Evolutionary conservation across 1,140 invertebrate species (phyloP).

Genomic region (Phymorhynchus buccinoides): DNA sequence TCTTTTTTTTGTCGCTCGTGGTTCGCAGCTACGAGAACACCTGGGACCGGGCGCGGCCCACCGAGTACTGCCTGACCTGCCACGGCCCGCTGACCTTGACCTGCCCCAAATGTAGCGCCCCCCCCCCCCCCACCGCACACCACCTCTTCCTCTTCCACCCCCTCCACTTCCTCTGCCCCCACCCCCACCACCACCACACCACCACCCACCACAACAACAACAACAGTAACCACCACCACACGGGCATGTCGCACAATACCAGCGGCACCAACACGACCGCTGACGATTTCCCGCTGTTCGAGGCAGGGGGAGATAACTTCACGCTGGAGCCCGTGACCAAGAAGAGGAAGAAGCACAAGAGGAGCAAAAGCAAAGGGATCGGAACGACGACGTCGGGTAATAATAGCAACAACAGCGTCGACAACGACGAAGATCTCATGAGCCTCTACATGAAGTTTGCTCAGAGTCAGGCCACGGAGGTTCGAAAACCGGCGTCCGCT

Average conservation of each 20-base stretch:
- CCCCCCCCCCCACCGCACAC: background rate
- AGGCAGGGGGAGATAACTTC: background rate
- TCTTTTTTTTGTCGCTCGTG: too few species aligned
- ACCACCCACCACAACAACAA: too few species aligned
- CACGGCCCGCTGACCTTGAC: slow-evolving; percentile 3
- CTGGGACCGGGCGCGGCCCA: slow-evolving; percentile 1
- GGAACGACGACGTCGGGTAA: background rate
- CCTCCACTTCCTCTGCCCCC: too few species aligned
- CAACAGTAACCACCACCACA: background rate
- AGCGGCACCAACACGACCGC: background rate
- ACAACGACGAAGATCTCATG: slow-evolving; percentile 20
- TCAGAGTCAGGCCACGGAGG: background rate
- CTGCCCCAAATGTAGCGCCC: background rate
- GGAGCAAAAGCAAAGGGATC: background rate
- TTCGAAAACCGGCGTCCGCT: background rate
- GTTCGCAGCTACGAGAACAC: slow-evolving; percentile 19
- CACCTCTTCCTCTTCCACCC: too few species aligned
- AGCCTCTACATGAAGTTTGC: slow-evolving; percentile 16
- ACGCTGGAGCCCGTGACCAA: slow-evolving; percentile 5
- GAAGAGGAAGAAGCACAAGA: background rate
- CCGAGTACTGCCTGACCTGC: slow-evolving; percentile 29
- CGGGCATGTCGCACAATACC: too few species aligned
- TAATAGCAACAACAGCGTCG: background rate
- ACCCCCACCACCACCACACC: background rate
- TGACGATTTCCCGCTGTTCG: slow-evolving; percentile 16